A percentile compares a stretch with the other conserved stretches of the same genome.
Evolutionary conservation across 1,140 invertebrate species (phyloP).

Genomic region (Pemphigus obesinymphae): DNA sequence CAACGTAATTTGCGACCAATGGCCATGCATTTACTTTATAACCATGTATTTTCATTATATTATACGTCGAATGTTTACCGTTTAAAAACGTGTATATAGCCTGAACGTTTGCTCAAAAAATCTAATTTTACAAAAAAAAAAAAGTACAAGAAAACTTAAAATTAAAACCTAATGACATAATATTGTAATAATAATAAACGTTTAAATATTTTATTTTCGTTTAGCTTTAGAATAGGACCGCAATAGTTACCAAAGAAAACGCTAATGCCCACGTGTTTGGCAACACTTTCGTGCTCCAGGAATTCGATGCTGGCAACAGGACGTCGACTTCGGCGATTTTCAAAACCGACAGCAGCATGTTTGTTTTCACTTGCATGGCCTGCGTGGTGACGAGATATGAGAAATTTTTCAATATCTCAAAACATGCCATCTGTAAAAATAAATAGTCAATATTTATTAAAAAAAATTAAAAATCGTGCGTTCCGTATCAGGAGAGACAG

Average conservation of each 20-base stretch:
- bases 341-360: constrained; percentile 79
- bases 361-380: constrained; percentile 75
- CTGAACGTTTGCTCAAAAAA: no score
- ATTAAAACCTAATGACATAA: not conserved
- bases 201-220: no score
- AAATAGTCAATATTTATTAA: no score
- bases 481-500: no score
- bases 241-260: not conserved
- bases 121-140: no score
- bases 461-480: no score
- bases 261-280: not conserved
- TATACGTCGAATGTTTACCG: no score
- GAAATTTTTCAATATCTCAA: constrained; percentile 69
- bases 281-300: not conserved
- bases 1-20: no score
- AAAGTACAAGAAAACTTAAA: not conserved
- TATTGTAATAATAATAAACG: no score
- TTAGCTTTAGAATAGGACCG: not conserved
- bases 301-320: constrained; percentile 52
- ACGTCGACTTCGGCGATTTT: constrained; percentile 88
- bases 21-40: no score
- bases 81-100: no score
- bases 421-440: constrained; percentile 73
- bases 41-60: no score
- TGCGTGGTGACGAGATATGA: constrained; percentile 78